Conservation (phyloP, 2,797 vertebrate species). For the Eupleurogrammus muticus region DNA sequence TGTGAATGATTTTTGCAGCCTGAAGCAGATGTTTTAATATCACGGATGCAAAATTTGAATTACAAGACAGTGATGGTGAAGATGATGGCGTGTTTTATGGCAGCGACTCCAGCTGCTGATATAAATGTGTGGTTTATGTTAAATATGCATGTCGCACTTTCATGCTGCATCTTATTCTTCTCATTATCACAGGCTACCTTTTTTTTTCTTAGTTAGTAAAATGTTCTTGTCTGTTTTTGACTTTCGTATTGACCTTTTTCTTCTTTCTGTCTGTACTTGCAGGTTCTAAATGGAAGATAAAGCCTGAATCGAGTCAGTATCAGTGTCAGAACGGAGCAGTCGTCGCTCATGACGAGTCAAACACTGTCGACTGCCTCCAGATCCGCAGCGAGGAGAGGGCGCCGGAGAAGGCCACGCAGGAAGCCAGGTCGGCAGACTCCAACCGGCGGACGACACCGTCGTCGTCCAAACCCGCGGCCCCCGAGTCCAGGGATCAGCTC, state of each 20-base stretch:
- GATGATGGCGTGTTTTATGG: no score
- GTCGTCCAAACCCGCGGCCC: slow-evolving; percentile 55
- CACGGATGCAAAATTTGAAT: neutral
- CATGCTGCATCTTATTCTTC: neutral
- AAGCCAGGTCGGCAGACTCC: slow-evolving; percentile 59
- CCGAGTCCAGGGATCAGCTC: slow-evolving; percentile 71
- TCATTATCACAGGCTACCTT: no score
- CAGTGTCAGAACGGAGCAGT: slow-evolving; percentile 78
- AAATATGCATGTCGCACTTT: no score
- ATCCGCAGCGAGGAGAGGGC: slow-evolving; percentile 78
- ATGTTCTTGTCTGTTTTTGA: no score
- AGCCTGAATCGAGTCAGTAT: slow-evolving; percentile 81
- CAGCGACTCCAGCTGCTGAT: no score
- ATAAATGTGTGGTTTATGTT: no score
- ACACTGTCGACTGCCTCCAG: slow-evolving; percentile 83
- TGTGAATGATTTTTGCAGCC: neutral
- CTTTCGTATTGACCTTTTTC: neutral
- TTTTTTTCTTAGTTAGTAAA: no score
- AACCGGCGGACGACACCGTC: slow-evolving; percentile 65
- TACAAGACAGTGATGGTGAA: neutral
- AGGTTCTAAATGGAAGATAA: slow-evolving; percentile 84
- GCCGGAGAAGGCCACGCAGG: slow-evolving; percentile 70
- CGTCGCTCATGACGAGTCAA: slow-evolving; percentile 74
- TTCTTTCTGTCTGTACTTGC: slow-evolving; percentile 7
- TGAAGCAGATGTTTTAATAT: neutral